Percentiles rank a stretch among this genome's conserved stretches.
These are phyloP conservation scores for Phengaris alcon DNA, from an alignment of 2,888 invertebrate genomes.

Conservation along the genomic window DNA sequence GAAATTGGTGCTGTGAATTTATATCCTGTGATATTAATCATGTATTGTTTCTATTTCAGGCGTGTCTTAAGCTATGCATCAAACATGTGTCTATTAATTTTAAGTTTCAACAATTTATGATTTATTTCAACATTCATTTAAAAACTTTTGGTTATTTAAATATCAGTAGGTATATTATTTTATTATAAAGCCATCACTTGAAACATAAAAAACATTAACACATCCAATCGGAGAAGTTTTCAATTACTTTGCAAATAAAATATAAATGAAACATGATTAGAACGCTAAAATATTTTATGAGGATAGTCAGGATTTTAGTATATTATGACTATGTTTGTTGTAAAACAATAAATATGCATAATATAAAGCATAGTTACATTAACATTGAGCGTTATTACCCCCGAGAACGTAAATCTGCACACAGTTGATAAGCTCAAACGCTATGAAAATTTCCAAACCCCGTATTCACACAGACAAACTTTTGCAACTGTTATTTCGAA, in stretches of 20 bases:
- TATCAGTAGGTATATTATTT: neutral
- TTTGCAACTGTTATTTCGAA: constrained; percentile 21
- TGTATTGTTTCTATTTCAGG: constrained; percentile 24
- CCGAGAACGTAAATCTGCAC: constrained; percentile 19
- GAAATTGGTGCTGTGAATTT: constrained; percentile 63
- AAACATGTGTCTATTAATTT: neutral
- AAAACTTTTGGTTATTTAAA: neutral
- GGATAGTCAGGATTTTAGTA: neutral
- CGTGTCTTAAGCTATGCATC: neutral
- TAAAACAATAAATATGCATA: constrained; percentile 24
- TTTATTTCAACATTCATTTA: neutral
- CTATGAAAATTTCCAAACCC: constrained; percentile 25
- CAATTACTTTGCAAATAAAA: neutral
- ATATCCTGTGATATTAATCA: constrained; percentile 16
- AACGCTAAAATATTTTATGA: constrained; percentile 1
- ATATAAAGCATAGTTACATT: constrained; percentile 20
- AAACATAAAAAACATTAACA: neutral
- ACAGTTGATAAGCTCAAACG: constrained; percentile 27
- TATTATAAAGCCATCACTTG: neutral
- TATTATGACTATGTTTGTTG: constrained; percentile 19
- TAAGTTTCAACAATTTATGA: neutral
- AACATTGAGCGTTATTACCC: constrained; percentile 25
- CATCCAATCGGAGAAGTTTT: neutral
- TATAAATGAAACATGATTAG: neutral
- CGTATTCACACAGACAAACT: constrained; percentile 13